Base-by-base conservation (phyloP, 2,113 vertebrate genomes). In the Okapia johnstoni region DNA sequence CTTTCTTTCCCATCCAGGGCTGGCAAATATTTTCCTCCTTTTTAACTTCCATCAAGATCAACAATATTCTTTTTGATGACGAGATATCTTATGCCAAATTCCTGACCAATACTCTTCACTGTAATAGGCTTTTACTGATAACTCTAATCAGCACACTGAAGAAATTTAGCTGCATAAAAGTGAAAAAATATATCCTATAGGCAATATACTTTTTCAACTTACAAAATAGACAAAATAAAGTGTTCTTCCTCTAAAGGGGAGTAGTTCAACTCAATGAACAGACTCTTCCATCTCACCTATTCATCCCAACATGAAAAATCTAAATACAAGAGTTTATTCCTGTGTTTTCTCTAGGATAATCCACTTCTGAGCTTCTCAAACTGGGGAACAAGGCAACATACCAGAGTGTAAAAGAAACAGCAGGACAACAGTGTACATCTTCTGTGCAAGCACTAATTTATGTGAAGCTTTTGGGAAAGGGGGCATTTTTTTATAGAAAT, bases 21-120 rank as follows among this genome's bases (percentile, higher is more conserved):
- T 19, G 60, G 9, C 43, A 94, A 81, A 23, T 46, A 86, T 60
- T 92, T 85, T 86, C 40, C 81, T 96, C 76, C 33, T 81, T 88
- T 70, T 89, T 89, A 86, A 50, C 15, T 90, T 60, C 43, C 5
- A 93, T 13, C 79, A 25, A 90, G n/a, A 90, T 90, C 48, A 96
- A 90, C 6, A 90, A 43, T 85, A 91, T 85, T 94, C 19, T 76
- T 95, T 92, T 85, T 15, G 83, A 50, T 80, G 33, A 97, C 91
- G 16, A 90, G 93, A 50, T 81, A 91, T 30, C 30, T 84, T 70
- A 97, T 36, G 16, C 10, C 94, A 95, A 97, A 88, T 43, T 52
- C 46, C 73, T 43, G 88, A 95, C n/a, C 87, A 96, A 88, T 73
- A 96, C 88, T 48, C 63, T 36, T 63, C 40, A 96, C 7, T 92